Conservation (phyloP, 2,797 vertebrate genomes). For the Novumbra hubbsi region DNA sequence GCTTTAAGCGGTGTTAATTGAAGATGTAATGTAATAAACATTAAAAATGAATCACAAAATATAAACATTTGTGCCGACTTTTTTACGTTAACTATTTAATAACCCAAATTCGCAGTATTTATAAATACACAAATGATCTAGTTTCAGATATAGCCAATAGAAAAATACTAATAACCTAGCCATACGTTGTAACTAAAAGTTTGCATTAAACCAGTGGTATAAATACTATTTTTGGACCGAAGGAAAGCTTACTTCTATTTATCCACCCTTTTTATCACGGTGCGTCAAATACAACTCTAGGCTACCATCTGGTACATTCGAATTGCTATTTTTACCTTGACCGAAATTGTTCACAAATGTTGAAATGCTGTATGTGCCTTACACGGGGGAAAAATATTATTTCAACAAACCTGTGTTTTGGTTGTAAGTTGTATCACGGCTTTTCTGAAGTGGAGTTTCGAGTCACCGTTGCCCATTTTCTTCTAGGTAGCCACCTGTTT, state of each 20-base stretch:
- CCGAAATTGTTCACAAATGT: constrained; percentile 10
- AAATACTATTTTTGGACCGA: background rate
- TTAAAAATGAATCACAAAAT: background rate
- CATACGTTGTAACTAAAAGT: background rate
- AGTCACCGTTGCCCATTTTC: constrained; percentile 87
- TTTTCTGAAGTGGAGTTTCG: constrained; percentile 95
- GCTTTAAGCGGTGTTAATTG: background rate
- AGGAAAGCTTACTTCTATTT: background rate
- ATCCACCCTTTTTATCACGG: background rate
- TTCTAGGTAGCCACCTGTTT: background rate
- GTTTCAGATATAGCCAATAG: background rate
- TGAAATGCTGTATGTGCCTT: background rate
- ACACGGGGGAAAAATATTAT: background rate
- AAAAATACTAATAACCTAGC: background rate
- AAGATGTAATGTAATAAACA: background rate
- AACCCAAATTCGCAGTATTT: background rate
- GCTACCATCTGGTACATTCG: constrained; percentile 55
- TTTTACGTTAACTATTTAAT: background rate
- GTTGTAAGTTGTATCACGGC: constrained; percentile 96
- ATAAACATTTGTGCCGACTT: background rate
- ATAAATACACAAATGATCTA: background rate
- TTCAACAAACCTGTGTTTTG: constrained; percentile 83
- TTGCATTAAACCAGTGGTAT: background rate
- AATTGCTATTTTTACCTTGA: constrained; percentile 34
- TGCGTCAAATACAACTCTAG: background rate